Conservation (phyloP, 2,888 invertebrate genomes). For the Pandemis cinnamomeana region DNA sequence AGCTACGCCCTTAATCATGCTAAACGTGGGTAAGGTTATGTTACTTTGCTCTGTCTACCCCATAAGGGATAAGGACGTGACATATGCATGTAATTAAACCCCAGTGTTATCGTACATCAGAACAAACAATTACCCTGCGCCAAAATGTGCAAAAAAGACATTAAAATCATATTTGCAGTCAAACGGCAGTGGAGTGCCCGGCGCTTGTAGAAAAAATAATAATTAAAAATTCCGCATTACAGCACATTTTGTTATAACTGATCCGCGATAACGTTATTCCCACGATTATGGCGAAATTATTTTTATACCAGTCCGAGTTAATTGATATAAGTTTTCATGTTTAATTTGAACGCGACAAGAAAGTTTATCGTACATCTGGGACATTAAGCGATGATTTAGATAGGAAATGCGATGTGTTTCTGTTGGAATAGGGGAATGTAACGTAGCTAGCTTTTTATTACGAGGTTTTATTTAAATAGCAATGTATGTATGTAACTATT, state of each 20-base stretch:
- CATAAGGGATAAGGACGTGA: too few species aligned
- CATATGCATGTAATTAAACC: constrained; percentile 7
- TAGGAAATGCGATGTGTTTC: not conserved
- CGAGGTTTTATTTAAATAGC: too few species aligned
- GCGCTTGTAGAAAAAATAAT: constrained; percentile 17
- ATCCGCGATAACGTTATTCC: constrained; percentile 56
- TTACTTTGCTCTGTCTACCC: too few species aligned
- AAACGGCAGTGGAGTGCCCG: constrained; percentile 25
- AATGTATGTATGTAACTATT: too few species aligned
- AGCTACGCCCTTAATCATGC: too few species aligned
- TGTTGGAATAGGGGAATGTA: not conserved
- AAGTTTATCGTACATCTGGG: constrained; percentile 22
- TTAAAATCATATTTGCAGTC: constrained; percentile 44
- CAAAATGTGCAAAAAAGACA: constrained; percentile 45
- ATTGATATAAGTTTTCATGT: constrained; percentile 38
- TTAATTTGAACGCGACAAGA: constrained; percentile 30
- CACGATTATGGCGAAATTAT: constrained; percentile 60
- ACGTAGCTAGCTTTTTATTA: not conserved
- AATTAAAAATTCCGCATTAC: constrained; percentile 32
- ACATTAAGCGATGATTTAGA: constrained; percentile 1
- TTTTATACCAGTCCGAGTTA: constrained; percentile 48
- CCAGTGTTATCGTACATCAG: constrained; percentile 23
- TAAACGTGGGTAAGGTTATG: too few species aligned
- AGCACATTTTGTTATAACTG: constrained; percentile 11
- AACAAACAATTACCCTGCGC: constrained; percentile 24